Evolutionary conservation across 2,113 vertebrate genomes (phyloP).

Genomic region (Numida meleagris): DNA sequence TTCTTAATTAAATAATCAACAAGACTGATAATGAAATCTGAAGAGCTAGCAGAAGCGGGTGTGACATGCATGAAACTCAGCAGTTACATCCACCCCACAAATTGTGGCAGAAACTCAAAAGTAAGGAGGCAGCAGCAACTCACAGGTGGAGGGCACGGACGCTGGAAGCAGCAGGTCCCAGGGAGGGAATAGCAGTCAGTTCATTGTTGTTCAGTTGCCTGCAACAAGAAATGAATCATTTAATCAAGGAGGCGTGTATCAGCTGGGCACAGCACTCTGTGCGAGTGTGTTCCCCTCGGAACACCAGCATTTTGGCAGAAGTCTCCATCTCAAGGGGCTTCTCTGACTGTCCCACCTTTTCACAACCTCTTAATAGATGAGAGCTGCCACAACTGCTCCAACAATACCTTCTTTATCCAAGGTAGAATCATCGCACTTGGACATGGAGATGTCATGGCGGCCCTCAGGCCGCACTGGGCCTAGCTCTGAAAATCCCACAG

Average conservation of each 20-base stretch:
- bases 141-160: slow-evolving; percentile 88
- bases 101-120: neutral
- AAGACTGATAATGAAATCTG: neutral
- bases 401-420: rapidly evolving
- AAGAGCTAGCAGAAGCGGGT: neutral
- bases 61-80: neutral
- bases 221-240: slow-evolving; percentile 65
- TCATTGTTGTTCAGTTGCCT: slow-evolving; percentile 92
- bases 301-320: neutral
- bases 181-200: slow-evolving; percentile 86
- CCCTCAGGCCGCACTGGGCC: neutral
- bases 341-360: neutral
- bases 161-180: slow-evolving; percentile 80
- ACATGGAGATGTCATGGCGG: rapidly evolving
- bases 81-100: neutral
- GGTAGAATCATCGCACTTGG: rapidly evolving
- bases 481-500: neutral
- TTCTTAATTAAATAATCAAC: neutral
- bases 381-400: neutral
- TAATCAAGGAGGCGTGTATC: neutral
- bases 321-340: neutral
- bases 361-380: rapidly evolving
- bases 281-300: neutral
- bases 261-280: neutral
- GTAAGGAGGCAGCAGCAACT: slow-evolving; percentile 69